Base-by-base conservation (phyloP, 1,140 invertebrate genomes). In the Doryteuthis pealeii region DNA sequence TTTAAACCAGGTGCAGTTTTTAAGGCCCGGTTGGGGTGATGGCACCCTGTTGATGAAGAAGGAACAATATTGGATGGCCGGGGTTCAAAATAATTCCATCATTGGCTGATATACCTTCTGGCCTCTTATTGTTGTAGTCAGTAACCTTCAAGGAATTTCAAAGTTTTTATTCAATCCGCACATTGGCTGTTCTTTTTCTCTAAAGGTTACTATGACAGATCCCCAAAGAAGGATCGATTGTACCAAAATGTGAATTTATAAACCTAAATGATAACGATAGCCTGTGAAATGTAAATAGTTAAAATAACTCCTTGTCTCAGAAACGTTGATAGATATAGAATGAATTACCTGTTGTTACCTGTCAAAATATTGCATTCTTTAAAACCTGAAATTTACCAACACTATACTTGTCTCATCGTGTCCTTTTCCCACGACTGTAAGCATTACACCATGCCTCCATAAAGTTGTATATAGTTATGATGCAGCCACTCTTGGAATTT, bases 11-110 rank as follows among this genome's bases (percentile, higher is more conserved):
- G 88, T 87, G 77, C 88, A 89, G 77, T 89, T 89, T 66, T 84
- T 85, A 30, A 89, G 77, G 49, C 76, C 79, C 12, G 84, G 83
- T 75, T 88, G 87, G 2, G 85, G 82, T 40, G 82, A 79, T 18
- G 87, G 87, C 1, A 86, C 86, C 31, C 88, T 75, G 78, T 89
- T 89, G 75, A 83, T 82, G 76, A 88, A 89, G 76, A 89, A 89
- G 6, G 88, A 82, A 77, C 88, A 89, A 74, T 83, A 88, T 66
- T 83, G 76, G 54, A 78, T 22, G 6, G 66, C 43, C 28, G 75
- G 54, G 18, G 40, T 31, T 12, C 45, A 22, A 22, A 49, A 49
- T 15, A 22, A 49, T n/a, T n/a, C n/a, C 12, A 49, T 15, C 45
- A 49, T 15, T 49, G 22, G 22, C 45, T 49, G 22, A 22, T 22